phyloP scores from a whole-genome alignment of 2,888 invertebrate species.

The Heterodera filipjevi region DNA sequence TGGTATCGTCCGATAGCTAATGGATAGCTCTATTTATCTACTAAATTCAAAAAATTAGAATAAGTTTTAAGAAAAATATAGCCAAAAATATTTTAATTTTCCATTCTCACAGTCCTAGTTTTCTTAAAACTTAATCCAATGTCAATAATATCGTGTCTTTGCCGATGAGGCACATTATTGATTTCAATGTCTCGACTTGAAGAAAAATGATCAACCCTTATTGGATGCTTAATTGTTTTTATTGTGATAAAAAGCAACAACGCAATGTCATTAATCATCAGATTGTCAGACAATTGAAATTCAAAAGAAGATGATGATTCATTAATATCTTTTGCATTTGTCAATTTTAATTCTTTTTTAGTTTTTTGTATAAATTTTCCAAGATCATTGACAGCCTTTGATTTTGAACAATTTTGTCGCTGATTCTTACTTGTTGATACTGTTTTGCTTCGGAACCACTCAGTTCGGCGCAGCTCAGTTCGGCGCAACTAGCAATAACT shows the following conservation, averaged over 20 bases:
- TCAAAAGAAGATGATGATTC: neutral
- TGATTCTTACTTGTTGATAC: too few species aligned
- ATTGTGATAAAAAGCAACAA: neutral
- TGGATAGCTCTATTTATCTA: too few species aligned
- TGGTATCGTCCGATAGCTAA: too few species aligned
- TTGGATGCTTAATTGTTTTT: neutral
- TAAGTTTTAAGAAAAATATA: too few species aligned
- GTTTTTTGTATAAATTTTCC: neutral
- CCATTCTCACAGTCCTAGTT: too few species aligned
- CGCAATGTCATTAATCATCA: neutral
- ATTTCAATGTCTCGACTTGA: neutral
- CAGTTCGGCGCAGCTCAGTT: too few species aligned
- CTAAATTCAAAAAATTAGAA: too few species aligned
- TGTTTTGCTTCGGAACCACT: too few species aligned
- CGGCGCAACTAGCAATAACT: too few species aligned
- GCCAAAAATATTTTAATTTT: too few species aligned
- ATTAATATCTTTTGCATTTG: neutral
- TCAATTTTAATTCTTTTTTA: too few species aligned
- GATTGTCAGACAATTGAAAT: neutral
- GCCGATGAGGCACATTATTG: neutral
- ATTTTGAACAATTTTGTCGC: too few species aligned
- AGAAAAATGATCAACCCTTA: neutral
- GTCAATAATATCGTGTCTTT: neutral
- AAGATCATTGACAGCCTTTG: neutral
- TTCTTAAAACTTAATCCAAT: neutral